Evolutionary conservation across 2,113 vertebrate genomes (phyloP).

Genomic region (Labeo catla): DNA sequence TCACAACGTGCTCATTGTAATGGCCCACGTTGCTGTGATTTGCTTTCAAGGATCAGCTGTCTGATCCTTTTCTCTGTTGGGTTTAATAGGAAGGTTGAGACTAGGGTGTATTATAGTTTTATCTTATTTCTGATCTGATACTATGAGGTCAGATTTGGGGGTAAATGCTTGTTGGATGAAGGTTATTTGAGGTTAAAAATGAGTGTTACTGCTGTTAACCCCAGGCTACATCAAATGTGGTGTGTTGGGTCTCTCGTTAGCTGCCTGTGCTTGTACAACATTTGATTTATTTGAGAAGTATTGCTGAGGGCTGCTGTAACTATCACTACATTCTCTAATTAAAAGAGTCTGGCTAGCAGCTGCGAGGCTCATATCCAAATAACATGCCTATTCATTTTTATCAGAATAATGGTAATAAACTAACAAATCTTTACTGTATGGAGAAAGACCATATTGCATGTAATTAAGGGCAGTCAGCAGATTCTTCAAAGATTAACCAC

Average conservation of each 20-base stretch:
- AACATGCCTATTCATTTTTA: background rate
- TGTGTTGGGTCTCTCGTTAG: background rate
- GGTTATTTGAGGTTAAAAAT: background rate
- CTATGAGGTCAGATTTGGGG: background rate
- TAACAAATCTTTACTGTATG: background rate
- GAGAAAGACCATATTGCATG: background rate
- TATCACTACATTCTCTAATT: background rate
- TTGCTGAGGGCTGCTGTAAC: background rate
- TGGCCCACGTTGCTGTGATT: background rate
- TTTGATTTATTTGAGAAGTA: background rate
- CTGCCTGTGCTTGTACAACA: background rate
- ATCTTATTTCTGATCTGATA: background rate
- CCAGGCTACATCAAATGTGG: background rate
- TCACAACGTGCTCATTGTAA: background rate
- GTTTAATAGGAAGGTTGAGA: background rate
- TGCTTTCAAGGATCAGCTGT: constrained; percentile 10
- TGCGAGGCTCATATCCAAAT: background rate
- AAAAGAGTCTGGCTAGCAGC: background rate
- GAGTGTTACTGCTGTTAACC: background rate
- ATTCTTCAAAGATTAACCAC: background rate
- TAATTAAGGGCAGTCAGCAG: background rate
- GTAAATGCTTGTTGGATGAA: background rate
- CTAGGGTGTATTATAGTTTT: background rate
- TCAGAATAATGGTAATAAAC: background rate
- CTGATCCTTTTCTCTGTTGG: constrained; percentile 12